Evolutionary conservation across 2,888 invertebrate genomes (phyloP), one percentile per base, ranked within the genome.

Genomic region (Limnephilus rhombicus): DNA sequence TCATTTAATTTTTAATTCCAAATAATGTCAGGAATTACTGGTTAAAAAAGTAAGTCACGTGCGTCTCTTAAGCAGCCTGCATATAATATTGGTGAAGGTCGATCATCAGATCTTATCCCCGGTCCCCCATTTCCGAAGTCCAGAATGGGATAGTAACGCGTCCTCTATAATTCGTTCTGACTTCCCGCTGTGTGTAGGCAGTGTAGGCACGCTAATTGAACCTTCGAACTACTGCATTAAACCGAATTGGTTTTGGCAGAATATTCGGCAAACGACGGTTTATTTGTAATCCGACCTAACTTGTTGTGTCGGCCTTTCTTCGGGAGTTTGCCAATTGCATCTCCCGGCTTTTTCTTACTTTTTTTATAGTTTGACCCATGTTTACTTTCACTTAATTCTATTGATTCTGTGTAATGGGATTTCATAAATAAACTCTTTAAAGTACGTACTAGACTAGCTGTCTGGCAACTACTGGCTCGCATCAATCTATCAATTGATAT

Each of bases 191-290:
- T 82, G 31, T 34, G 82, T 34, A 82, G 86, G 29, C 49, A 29
- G 15, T 34, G 82, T 34, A 82, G 86, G 15, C 49, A 29, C 88
- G 37, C 88, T 88, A 88, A 88, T 88, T 88, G 88, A 68, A 37
- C 88, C 88, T 49, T 68, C 88, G 53, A 88, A 88, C 68, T 68
- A 68, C 18, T 88, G 88, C 88, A 88, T 88, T 88, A 88, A 88
- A 88, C 88, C 88, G 31, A 88, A 88, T 88, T 88, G 88, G 88
- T 88, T 88, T 88, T 24, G 88, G 88, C 88, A 31, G 68, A 88
- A 88, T 88, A 34, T 88, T 86, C 88, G 37, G 31, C 86, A 45
- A 45, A n/a, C 86, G 31, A 31, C 29, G 68, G 88, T 88, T 88
- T 68, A 68, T 68, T 53, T 31, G 49, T 87, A 88, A 85, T 88